phyloP scores from a whole-genome alignment of 2,113 vertebrate genomes.

The Pluvialis apricaria region DNA sequence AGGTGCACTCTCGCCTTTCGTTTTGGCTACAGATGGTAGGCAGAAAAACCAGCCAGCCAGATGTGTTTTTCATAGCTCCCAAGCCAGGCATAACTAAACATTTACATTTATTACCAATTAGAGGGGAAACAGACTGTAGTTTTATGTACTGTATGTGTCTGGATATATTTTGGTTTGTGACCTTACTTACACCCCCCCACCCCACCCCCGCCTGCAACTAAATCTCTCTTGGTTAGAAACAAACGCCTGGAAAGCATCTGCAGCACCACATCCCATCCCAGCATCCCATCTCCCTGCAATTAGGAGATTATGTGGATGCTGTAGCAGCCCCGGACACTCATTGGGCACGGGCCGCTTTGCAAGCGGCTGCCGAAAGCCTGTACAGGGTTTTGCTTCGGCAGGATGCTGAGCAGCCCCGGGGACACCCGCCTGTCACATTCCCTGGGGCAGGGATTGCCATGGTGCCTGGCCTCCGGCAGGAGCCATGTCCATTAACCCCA shows the following conservation, averaged over 20 bases:
- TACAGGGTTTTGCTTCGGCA: fast-evolving
- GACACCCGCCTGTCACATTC: not conserved
- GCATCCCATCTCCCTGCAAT: not conserved
- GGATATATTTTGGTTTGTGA: conserved; percentile 68
- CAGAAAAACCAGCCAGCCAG: conserved; percentile 73
- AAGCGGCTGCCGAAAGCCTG: not conserved
- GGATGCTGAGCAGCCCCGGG: not conserved
- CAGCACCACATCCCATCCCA: not conserved
- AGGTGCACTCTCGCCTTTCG: not conserved
- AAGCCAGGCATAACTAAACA: conserved; percentile 82
- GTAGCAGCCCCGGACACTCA: not conserved
- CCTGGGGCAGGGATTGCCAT: not conserved
- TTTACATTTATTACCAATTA: conserved; percentile 86
- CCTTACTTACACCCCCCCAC: not conserved
- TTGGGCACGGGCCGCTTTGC: not conserved
- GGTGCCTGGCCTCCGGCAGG: not conserved
- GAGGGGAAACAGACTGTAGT: conserved; percentile 78
- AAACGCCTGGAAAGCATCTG: not conserved
- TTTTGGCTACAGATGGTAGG: conserved; percentile 68
- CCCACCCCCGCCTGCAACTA: not conserved
- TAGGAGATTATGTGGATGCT: fast-evolving
- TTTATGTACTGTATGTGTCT: conserved; percentile 75
- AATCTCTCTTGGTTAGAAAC: not conserved
- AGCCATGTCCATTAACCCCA: not conserved
- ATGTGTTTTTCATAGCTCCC: conserved; percentile 81